Percentiles rank a stretch among this genome's conserved stretches.
Evolutionary conservation across 1,140 invertebrate genomes (phyloP).

Genomic region (Vanessa atalanta): DNA sequence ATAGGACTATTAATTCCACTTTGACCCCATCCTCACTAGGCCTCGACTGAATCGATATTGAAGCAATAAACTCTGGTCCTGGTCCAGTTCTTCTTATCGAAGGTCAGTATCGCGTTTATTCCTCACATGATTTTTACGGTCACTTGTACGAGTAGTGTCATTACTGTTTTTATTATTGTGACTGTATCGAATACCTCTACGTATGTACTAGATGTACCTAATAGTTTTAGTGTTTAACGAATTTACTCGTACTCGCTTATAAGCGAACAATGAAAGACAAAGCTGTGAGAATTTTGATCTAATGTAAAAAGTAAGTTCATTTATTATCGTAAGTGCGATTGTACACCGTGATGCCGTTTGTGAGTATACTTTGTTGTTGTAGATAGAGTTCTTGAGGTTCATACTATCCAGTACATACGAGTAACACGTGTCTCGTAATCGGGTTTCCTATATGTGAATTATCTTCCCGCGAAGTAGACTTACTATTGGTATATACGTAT

Average conservation of each 20-base stretch:
- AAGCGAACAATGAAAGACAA: conserved; percentile 82
- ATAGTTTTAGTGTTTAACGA: conserved; percentile 77
- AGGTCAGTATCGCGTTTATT: conserved; percentile 12
- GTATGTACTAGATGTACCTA: conserved; percentile 62
- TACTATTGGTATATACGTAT: background rate
- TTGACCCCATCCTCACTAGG: conserved; percentile 4
- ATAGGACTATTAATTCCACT: conserved; percentile 11
- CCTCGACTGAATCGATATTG: conserved; percentile 19
- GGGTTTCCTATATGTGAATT: background rate
- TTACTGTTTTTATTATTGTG: conserved; percentile 50
- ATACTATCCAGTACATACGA: conserved; percentile 15
- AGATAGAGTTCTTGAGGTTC: conserved; percentile 29
- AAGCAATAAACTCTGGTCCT: conserved; percentile 5
- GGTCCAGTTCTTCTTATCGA: conserved; percentile 17
- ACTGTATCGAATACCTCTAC: conserved; percentile 70
- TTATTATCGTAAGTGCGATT: conserved; percentile 62
- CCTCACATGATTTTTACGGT: conserved; percentile 11
- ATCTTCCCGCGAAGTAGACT: background rate
- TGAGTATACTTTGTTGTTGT: conserved; percentile 32
- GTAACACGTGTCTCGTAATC: background rate
- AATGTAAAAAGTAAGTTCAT: conserved; percentile 79
- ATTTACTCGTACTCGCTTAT: conserved; percentile 76
- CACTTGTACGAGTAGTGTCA: conserved; percentile 28
- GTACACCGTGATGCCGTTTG: conserved; percentile 30
- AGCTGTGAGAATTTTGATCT: conserved; percentile 81